phyloP scores from a whole-genome alignment of 1,140 invertebrate genomes.

The Neocloeon triangulifer region DNA sequence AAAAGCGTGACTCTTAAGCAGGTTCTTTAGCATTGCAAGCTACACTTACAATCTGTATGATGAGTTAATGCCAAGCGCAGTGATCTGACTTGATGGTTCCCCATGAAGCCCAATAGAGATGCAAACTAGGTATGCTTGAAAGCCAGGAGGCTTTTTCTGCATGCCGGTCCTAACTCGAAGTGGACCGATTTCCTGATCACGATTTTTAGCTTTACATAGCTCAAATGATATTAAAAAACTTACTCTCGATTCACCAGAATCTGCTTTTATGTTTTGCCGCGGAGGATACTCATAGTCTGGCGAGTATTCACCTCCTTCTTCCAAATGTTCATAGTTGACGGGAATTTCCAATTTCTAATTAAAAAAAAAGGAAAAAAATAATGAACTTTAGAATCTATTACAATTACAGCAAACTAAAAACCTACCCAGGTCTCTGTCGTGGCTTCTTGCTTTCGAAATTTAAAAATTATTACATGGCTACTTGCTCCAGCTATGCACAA shows the following conservation, averaged over 20 bases:
- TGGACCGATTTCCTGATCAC: slow-evolving; percentile 18
- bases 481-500: slow-evolving; percentile 73
- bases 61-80: slow-evolving; percentile 80
- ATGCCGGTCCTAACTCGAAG: slow-evolving; percentile 52
- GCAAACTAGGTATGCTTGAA: slow-evolving; percentile 88
- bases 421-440: slow-evolving; percentile 63
- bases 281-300: slow-evolving; percentile 54
- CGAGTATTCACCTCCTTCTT: slow-evolving; percentile 42
- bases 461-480: slow-evolving; percentile 84
- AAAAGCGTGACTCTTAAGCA: too few relatives aligned
- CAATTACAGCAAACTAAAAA: slow-evolving; percentile 9
- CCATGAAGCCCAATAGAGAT: slow-evolving; percentile 61
- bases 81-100: slow-evolving; percentile 58
- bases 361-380: too few relatives aligned
- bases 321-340: slow-evolving; percentile 58
- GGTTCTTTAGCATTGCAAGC: too few relatives aligned
- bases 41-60: slow-evolving; percentile 90
- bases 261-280: slow-evolving; percentile 22
- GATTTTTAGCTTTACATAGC: background rate
- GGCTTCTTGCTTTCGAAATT: slow-evolving; percentile 78
- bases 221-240: background rate
- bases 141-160: slow-evolving; percentile 65
- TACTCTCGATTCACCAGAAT: slow-evolving; percentile 11
- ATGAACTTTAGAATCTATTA: background rate
- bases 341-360: slow-evolving; percentile 67